Evolutionary conservation across 35 echinoderm and acorn worm genomes (phyloP).

Genomic region (Anneissia japonica): DNA sequence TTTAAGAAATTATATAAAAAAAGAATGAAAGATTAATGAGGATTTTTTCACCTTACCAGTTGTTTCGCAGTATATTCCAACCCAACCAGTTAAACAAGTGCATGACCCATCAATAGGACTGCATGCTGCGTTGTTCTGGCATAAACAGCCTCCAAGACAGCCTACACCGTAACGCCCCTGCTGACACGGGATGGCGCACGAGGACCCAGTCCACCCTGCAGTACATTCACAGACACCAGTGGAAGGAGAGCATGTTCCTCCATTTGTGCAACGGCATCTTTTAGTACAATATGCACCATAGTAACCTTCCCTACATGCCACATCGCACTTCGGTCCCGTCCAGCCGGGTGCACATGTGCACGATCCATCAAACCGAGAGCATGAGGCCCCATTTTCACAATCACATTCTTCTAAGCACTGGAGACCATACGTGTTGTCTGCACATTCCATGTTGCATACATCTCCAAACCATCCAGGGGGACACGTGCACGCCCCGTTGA

Average conservation of each 20-base stretch:
- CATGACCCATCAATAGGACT: constrained; percentile 32
- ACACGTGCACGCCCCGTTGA: constrained; percentile 70
- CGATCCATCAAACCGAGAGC: constrained; percentile 35
- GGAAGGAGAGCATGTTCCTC: constrained; percentile 8
- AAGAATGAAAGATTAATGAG: too few relatives aligned
- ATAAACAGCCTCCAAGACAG: constrained; percentile 55
- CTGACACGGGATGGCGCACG: background rate
- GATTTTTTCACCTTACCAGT: background rate
- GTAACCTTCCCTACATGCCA: constrained; percentile 39
- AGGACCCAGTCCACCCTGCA: background rate
- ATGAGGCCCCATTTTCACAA: constrained; percentile 61
- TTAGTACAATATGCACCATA: constrained; percentile 49
- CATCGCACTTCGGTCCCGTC: constrained; percentile 25
- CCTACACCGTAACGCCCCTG: constrained; percentile 31
- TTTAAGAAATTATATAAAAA: too few relatives aligned
- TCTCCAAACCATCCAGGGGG: constrained; percentile 60
- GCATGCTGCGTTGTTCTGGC: constrained; percentile 46
- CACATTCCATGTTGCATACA: constrained; percentile 47
- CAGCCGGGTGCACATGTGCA: constrained; percentile 75
- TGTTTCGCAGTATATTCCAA: constrained; percentile 52
- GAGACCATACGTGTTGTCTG: constrained; percentile 40
- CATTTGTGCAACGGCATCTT: constrained; percentile 47
- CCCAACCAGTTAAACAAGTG: constrained; percentile 67
- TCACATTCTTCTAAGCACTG: constrained; percentile 55
- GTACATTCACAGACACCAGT: background rate